A percentile compares a stretch with the other conserved stretches of the same genome.
phyloP scores from a whole-genome alignment of 2,113 vertebrate genomes.

The Fulica atra region DNA sequence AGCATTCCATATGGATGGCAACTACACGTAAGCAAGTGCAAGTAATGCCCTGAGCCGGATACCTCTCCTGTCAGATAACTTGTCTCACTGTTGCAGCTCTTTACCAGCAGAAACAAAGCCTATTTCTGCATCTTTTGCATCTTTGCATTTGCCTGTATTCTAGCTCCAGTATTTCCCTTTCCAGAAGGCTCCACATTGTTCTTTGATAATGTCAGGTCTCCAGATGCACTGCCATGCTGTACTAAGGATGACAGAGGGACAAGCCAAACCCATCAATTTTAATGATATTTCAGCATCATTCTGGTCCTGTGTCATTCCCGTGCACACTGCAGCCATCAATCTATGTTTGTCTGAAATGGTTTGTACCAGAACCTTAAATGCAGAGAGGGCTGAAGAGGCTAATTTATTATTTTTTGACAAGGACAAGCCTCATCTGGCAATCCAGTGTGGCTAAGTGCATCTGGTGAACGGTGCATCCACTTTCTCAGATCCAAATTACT shows the following conservation, averaged over 20 bases:
- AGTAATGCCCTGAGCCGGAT: background rate
- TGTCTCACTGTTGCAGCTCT: background rate
- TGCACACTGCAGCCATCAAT: conserved; percentile 23
- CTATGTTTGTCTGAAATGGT: conserved; percentile 1
- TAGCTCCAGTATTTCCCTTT: background rate
- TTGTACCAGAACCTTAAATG: conserved; percentile 9
- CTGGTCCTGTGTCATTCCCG: conserved; percentile 16
- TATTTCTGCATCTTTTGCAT: background rate
- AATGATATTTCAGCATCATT: conserved; percentile 39
- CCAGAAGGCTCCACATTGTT: background rate
- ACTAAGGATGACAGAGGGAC: background rate
- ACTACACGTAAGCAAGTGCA: background rate
- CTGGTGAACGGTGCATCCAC: background rate
- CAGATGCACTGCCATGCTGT: background rate
- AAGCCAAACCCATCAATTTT: conserved; percentile 48
- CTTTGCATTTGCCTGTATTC: background rate
- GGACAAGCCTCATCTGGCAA: conserved; percentile 24
- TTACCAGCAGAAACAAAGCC: background rate
- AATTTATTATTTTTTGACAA: conserved; percentile 50
- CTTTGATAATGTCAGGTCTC: background rate
- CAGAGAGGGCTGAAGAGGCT: background rate
- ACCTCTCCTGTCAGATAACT: background rate
- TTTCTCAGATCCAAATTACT: conserved; percentile 23
- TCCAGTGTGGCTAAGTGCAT: background rate
- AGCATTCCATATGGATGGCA: background rate